Conservation (phyloP, 2,888 invertebrate species). For the Leptinotarsa juncta region DNA sequence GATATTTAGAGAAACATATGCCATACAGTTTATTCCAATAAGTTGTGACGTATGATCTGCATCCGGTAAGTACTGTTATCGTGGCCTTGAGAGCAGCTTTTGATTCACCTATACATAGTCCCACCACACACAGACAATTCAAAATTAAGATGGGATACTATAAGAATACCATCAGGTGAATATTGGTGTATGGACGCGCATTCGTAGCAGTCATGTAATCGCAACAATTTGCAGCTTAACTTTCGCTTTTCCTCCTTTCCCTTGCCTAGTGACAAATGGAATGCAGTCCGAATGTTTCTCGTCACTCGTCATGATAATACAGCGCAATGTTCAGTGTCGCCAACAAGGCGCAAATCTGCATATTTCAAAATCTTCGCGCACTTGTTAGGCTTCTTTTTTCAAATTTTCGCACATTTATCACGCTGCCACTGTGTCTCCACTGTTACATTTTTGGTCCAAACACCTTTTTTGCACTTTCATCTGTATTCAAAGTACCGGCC, state of each 20-base stretch:
- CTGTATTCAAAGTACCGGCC: too few species aligned
- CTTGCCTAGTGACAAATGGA: constrained; percentile 38
- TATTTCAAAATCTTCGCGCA: too few species aligned
- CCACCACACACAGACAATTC: background rate
- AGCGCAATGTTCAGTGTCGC: too few species aligned
- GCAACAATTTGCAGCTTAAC: constrained; percentile 47
- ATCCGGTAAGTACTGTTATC: background rate
- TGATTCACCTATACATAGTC: background rate
- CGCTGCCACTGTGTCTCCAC: too few species aligned
- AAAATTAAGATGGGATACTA: constrained; percentile 43
- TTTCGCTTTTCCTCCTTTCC: constrained; percentile 53
- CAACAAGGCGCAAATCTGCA: too few species aligned
- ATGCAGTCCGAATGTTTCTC: constrained; percentile 52
- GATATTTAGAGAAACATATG: too few species aligned
- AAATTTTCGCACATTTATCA: too few species aligned
- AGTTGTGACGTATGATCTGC: background rate
- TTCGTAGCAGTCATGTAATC: constrained; percentile 44
- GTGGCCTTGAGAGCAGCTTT: background rate
- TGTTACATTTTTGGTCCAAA: too few species aligned
- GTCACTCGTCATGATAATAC: constrained; percentile 19
- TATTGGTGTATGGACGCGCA: constrained; percentile 47
- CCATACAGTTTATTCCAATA: background rate
- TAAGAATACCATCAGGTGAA: constrained; percentile 52
- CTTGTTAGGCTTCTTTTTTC: too few species aligned
- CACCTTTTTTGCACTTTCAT: too few species aligned